phyloP scores from a whole-genome alignment of 1,140 invertebrate species.

The Bombus superbus region DNA sequence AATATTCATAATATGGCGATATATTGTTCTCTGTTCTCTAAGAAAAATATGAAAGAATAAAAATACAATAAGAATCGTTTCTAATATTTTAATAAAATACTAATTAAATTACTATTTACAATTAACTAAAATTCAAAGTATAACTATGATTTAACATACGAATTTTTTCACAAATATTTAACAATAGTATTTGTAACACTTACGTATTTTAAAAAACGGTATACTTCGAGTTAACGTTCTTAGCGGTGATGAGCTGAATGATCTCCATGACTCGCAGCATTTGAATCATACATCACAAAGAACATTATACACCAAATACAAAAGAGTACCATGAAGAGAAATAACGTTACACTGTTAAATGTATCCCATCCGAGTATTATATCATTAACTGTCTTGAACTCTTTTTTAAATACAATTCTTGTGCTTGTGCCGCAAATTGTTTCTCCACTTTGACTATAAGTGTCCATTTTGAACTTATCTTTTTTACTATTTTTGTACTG shows the following conservation, averaged over 20 bases:
- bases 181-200: not conserved
- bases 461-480: not conserved
- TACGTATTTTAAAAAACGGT: not conserved
- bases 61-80: not conserved
- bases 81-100: not conserved
- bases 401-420: not conserved
- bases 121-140: too few species aligned
- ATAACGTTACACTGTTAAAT: constrained; percentile 62
- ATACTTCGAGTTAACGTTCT: too few species aligned
- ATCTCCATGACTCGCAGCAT: not conserved
- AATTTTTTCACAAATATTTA: too few species aligned
- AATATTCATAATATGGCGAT: not conserved
- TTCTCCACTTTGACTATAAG: not conserved
- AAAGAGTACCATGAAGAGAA: constrained; percentile 56
- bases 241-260: not conserved
- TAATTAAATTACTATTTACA: too few species aligned
- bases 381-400: constrained; percentile 24
- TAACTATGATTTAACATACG: too few species aligned
- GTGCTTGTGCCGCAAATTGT: not conserved
- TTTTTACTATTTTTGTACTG: not conserved
- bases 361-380: constrained; percentile 70
- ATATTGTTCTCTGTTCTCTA: not conserved
- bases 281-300: constrained; percentile 51
- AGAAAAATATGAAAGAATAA: not conserved
- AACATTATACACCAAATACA: constrained; percentile 64